These are phyloP conservation scores for Ceratotherium simum DNA, from an alignment of 2,113 vertebrate species.

Conservation along the genomic window DNA sequence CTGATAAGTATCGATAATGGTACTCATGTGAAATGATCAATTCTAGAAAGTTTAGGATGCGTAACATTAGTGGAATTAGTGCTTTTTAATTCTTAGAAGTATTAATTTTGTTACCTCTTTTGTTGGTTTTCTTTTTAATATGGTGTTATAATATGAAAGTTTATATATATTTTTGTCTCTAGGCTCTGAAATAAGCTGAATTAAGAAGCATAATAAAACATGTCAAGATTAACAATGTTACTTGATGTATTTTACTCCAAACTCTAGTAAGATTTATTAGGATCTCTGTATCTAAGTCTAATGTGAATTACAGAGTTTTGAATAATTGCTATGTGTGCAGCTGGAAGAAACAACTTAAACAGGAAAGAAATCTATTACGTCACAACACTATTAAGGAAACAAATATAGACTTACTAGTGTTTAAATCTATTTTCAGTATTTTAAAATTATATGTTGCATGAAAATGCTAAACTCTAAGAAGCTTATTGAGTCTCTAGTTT, in stretches of 20 bases:
- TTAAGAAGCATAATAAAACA: constrained; percentile 80
- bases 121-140: neutral
- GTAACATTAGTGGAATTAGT: neutral
- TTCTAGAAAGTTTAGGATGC: constrained; percentile 6
- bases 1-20: neutral
- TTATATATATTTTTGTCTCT: neutral
- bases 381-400: constrained; percentile 83
- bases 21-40: neutral
- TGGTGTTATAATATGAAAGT: neutral
- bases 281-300: constrained; percentile 71
- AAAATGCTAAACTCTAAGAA: constrained; percentile 76
- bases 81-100: constrained; percentile 31
- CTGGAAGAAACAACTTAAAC: constrained; percentile 82
- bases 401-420: constrained; percentile 85
- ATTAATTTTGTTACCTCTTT: constrained; percentile 18
- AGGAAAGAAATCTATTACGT: constrained; percentile 79
- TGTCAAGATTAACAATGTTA: constrained; percentile 82
- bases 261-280: constrained; percentile 80
- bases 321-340: constrained; percentile 84
- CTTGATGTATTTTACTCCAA: constrained; percentile 78
- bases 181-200: constrained; percentile 52
- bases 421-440: constrained; percentile 84
- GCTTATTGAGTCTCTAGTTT: constrained; percentile 70
- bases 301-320: constrained; percentile 81
- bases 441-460: constrained; percentile 83